Percentiles rank a stretch among this genome's conserved stretches.
Conservation (phyloP, 2,113 vertebrate genomes). For the Oryzias melastigma region DNA sequence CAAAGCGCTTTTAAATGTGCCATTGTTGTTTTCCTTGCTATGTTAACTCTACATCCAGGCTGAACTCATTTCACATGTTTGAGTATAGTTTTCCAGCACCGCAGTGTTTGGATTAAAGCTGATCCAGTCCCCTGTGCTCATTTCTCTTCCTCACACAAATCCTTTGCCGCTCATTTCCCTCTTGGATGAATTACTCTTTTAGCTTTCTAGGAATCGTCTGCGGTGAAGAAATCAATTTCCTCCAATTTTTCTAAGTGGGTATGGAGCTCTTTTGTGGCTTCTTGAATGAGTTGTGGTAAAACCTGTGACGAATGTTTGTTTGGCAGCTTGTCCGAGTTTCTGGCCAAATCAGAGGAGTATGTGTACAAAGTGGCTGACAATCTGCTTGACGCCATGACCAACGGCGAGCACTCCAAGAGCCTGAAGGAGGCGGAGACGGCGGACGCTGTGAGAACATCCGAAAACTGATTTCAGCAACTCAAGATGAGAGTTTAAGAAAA, state of each 20-base stretch:
- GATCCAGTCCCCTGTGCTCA: no score
- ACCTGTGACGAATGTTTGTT: conserved; percentile 7
- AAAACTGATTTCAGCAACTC: neutral
- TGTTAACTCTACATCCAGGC: no score
- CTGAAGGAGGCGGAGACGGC: conserved; percentile 82
- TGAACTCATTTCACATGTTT: no score
- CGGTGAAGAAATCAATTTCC: conserved; percentile 7
- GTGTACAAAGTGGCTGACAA: conserved; percentile 91
- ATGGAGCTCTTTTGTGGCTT: neutral
- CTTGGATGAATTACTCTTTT: neutral
- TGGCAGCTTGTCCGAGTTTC: conserved; percentile 83
- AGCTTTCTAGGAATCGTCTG: conserved; percentile 6
- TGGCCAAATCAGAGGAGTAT: conserved; percentile 88
- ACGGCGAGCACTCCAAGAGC: conserved; percentile 88
- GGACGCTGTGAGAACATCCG: conserved; percentile 46
- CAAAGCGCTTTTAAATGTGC: no score
- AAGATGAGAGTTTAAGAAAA: neutral
- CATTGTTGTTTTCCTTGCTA: no score
- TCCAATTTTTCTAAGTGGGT: neutral
- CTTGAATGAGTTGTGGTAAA: neutral
- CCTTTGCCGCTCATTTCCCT: no score
- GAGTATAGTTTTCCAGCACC: no score
- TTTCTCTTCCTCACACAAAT: no score
- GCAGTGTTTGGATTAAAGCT: no score
- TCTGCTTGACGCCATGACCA: conserved; percentile 90